Base-by-base conservation (phyloP, 2,888 invertebrate genomes). In the Dione juno region DNA sequence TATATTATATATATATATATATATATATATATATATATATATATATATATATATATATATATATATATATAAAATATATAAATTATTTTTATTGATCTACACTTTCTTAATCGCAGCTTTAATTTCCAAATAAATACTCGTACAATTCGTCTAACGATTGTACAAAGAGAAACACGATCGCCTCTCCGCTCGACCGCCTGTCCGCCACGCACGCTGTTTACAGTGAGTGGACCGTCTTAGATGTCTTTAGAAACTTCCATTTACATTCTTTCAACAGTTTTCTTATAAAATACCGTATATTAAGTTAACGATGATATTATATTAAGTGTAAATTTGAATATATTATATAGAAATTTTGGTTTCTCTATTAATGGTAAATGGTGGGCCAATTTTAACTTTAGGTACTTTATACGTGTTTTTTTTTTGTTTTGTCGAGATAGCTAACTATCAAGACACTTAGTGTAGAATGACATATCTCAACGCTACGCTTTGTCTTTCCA, bases 161-260 rank as follows among this genome's bases (percentile, higher is more conserved):
- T 85, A 77, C 50, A 43, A 71, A 77, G 77, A 78, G 89, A 85
- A 88, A 88, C 84, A 81, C 79, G 87, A 88, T 86, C 84, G 59
- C 76, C 76, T 80, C 79, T 79, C 78, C 82, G 88, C 81, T 80
- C 82, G 87, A 80, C 83, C 87, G 83, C 87, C 87, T 84, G 81
- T 85, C 84, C 82, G 81, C 78, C 71, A 79, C 78, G n/a, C 80
- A 76, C 76, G 45, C 58, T 58, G 59, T 65, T 75, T 74, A 75
- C 74, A 75, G 69, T 69, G 71, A 73, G 72, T 77, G 14, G 75
- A 81, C 81, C 83, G 82, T 87, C 84, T 89, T 88, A 88, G 88
- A 84, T 84, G 85, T 85, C 85, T 87, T 87, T 88, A 88, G 88
- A 89, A 87, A 89, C 89, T 88, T 84, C 84, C 87, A 88, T 88